Conservation (phyloP, 2,797 vertebrate genomes). For the Fistularia commersonii region DNA sequence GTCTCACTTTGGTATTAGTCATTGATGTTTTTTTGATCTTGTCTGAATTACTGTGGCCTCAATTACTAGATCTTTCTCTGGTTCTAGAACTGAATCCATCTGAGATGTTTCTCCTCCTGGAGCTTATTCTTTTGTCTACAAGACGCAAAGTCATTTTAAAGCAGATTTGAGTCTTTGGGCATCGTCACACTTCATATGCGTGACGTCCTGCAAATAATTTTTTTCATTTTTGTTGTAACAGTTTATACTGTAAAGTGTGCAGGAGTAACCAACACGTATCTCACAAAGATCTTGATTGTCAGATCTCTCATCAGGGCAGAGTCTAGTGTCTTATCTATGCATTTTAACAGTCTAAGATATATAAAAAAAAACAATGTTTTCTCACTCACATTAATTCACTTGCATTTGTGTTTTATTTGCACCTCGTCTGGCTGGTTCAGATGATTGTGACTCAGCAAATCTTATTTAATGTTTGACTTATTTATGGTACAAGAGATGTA, state of each 20-base stretch:
- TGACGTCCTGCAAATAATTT: conserved; percentile 9
- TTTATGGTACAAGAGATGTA: conserved; percentile 69
- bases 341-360: conserved; percentile 21
- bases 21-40: too few species aligned
- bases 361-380: conserved; percentile 15
- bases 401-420: conserved; percentile 55
- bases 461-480: conserved; percentile 55
- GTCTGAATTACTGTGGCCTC: too few species aligned
- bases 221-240: conserved; percentile 13
- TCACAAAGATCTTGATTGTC: conserved; percentile 20
- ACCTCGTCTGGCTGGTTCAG: conserved; percentile 90
- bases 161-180: too few species aligned
- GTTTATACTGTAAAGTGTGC: conserved; percentile 23
- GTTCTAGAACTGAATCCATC: too few species aligned
- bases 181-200: too few species aligned
- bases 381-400: conserved; percentile 13
- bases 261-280: conserved; percentile 13
- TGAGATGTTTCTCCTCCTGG: too few species aligned
- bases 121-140: too few species aligned
- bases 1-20: too few species aligned
- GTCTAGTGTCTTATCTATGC: conserved; percentile 29
- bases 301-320: conserved; percentile 5
- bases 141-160: too few species aligned
- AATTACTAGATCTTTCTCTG: too few species aligned
- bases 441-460: conserved; percentile 45